Evolutionary conservation across 2,113 vertebrate species (phyloP).

Genomic region (Platysternon megacephalum): DNA sequence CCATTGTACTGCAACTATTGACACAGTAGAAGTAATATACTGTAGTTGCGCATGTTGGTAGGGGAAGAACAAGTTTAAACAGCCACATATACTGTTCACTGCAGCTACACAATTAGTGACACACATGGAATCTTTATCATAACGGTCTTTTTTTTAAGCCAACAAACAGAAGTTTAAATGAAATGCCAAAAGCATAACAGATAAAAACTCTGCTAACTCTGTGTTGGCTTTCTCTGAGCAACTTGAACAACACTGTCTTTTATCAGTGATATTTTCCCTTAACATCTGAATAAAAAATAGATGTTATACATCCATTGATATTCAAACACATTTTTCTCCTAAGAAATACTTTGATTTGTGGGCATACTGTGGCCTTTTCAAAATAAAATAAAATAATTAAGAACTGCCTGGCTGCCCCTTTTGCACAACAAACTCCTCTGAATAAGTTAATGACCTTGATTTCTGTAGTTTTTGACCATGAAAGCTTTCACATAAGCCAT

Average conservation of each 20-base stretch:
- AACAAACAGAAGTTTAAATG: neutral
- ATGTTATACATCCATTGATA: neutral
- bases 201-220: neutral
- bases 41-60: neutral
- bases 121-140: neutral
- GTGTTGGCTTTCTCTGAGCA: neutral
- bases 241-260: neutral
- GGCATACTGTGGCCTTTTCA: neutral
- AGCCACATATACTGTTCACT: neutral
- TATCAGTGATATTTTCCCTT: neutral
- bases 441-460: slow-evolving; percentile 32
- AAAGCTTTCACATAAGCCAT: slow-evolving; percentile 32
- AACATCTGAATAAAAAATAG: neutral
- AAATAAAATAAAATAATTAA: neutral
- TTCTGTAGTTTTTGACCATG: slow-evolving; percentile 17
- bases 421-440: slow-evolving; percentile 17
- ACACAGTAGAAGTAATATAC: neutral
- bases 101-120: neutral
- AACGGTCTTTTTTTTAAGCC: neutral
- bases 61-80: neutral
- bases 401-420: neutral
- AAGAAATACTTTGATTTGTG: neutral
- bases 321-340: neutral
- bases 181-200: neutral
- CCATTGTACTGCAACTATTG: neutral